Evolutionary conservation across 2,113 vertebrate genomes (phyloP).

Genomic region (Saccopteryx leptura): DNA sequence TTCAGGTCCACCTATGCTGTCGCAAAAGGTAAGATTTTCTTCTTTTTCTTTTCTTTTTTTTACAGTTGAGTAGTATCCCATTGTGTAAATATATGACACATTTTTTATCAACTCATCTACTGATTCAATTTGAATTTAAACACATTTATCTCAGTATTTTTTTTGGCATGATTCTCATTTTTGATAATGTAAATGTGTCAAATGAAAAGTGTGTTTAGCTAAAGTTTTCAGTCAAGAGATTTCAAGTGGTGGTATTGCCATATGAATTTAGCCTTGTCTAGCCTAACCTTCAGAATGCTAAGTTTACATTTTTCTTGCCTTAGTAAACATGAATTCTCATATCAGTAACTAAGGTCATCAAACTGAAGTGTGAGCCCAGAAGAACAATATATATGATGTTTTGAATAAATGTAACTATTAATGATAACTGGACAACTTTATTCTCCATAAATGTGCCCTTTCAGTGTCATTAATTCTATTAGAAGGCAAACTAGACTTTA

Average conservation of each 20-base stretch:
- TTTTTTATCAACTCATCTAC: too few species aligned
- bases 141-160: background rate
- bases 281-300: background rate
- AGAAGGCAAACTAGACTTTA: background rate
- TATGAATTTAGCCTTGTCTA: background rate
- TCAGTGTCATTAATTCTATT: background rate
- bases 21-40: too few species aligned
- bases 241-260: background rate
- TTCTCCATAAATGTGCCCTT: background rate
- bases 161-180: background rate
- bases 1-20: too few species aligned
- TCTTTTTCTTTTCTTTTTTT: too few species aligned
- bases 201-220: background rate
- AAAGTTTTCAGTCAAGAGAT: background rate
- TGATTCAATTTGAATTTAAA: slow-evolving; percentile 13
- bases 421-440: background rate
- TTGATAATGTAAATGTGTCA: background rate
- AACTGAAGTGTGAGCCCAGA: background rate
- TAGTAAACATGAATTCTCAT: background rate
- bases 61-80: too few species aligned
- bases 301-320: background rate
- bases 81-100: too few species aligned
- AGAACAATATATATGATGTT: background rate
- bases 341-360: background rate
- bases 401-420: background rate